phyloP scores from a whole-genome alignment of 1,140 invertebrate species.

The Drosophila kepulauana region DNA sequence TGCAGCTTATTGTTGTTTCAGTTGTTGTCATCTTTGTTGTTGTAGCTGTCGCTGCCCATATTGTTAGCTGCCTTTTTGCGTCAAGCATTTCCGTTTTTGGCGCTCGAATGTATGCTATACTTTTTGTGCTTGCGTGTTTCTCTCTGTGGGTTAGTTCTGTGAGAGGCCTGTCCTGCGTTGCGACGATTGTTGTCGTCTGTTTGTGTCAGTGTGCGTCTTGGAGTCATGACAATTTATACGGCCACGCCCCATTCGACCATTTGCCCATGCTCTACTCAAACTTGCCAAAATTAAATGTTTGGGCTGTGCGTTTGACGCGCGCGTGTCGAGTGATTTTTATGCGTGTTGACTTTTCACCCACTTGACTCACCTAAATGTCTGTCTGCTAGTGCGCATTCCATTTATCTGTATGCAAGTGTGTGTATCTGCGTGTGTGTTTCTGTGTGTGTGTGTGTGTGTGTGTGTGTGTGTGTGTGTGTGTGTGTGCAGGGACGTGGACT shows the following conservation, averaged over 20 bases:
- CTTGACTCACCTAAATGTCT: conserved; percentile 20
- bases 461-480: conserved; percentile 9
- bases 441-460: conserved; percentile 15
- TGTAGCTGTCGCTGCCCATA: conserved; percentile 49
- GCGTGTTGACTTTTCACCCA: conserved; percentile 62
- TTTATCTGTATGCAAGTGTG: not conserved
- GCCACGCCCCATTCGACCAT: conserved; percentile 41
- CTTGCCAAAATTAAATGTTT: conserved; percentile 40
- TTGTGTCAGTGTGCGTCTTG: conserved; percentile 68
- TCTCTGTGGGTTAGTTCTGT: conserved; percentile 28
- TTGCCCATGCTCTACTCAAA: conserved; percentile 5
- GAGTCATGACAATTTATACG: conserved; percentile 66
- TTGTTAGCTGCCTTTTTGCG: conserved; percentile 52
- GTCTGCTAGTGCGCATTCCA: conserved; percentile 21
- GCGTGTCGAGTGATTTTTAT: conserved; percentile 70
- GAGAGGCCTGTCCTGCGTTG: conserved; percentile 3
- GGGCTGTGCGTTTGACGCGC: conserved; percentile 63
- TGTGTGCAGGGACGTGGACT: conserved; percentile 23
- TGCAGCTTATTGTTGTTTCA: conserved; percentile 30
- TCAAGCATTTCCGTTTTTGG: conserved; percentile 69
- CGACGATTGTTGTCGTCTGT: conserved; percentile 33
- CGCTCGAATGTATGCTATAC: conserved; percentile 69
- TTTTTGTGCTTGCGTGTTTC: conserved; percentile 42
- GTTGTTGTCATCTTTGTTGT: conserved; percentile 36
- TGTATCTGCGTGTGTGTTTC: conserved; percentile 4